These are phyloP conservation scores for Anthoptus insignis DNA, from an alignment of 2,888 invertebrate species.

Conservation along the genomic window DNA sequence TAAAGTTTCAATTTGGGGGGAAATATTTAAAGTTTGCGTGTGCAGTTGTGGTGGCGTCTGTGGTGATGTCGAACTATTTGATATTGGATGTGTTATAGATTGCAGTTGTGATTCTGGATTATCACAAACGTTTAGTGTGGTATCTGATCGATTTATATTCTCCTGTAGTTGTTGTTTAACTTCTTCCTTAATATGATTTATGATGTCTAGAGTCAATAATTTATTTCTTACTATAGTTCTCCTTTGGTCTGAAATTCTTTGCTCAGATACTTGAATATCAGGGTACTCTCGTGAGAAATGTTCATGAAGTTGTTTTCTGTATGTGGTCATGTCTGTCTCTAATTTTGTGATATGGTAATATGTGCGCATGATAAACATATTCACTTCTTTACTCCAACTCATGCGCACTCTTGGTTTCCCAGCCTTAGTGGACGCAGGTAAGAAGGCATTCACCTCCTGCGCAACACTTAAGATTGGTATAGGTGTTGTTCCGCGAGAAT, in stretches of 20 bases:
- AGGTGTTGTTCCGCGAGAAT: background rate
- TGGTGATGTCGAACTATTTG: background rate
- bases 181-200: conserved; percentile 14
- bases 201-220: background rate
- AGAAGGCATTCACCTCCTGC: conserved; percentile 38
- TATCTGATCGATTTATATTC: too few species aligned
- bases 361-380: too few species aligned
- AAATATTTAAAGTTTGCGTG: background rate
- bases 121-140: too few species aligned
- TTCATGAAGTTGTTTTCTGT: conserved; percentile 27
- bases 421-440: too few species aligned
- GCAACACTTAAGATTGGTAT: too few species aligned
- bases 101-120: conserved; percentile 1
- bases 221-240: background rate
- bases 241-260: conserved; percentile 7
- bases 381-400: conserved; percentile 11
- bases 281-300: conserved; percentile 9
- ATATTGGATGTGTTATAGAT: background rate
- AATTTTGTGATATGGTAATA: too few species aligned
- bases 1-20: conserved; percentile 8
- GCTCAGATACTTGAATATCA: conserved; percentile 30
- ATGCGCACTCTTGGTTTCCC: conserved; percentile 37
- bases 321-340: too few species aligned
- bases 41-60: background rate
- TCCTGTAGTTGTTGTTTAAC: background rate